Base-by-base conservation (phyloP, 2,113 vertebrate genomes). In the Erythrolamprus reginae region DNA sequence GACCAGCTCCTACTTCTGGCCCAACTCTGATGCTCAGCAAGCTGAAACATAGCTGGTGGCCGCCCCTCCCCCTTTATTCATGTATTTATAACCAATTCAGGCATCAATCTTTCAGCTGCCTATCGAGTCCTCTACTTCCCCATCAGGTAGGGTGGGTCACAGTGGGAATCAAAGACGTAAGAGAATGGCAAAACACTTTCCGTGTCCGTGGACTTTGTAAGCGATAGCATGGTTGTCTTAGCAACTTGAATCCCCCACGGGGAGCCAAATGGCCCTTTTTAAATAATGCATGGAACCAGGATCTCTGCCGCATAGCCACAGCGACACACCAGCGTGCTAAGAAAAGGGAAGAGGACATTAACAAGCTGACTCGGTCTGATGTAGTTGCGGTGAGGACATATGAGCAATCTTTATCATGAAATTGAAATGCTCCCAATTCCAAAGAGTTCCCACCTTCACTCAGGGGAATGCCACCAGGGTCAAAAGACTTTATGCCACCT, bases 141-240 rank as follows among this genome's bases (percentile, higher is more conserved):
- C 21, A 21, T 52, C 45, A 70, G 48, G 90, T 53, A 61, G 92
- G 90, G 91, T 23, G 23, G 0, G 13, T 52, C 70, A 51, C 89
- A 88, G 89, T 38, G 84, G 3, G 84, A 1, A 0, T 38, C 89
- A 82, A 28, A 86, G 52, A 90, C 92, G 92, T 45, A 88, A 95
- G 92, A 90, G 95, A 93, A 96, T 96, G 94, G 58, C 93, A 91
- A 89, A 90, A 92, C 17, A 48, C 90, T 86, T 91, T 93, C 89
- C 92, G 38, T 47, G 92, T 92, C 94, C 95, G 95, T 5, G 89
- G 93, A 26, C 89, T 48, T 48, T 3, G 77, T 23, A 84, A 92
- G 92, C 38, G 86, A 77, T 88, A 90, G 89, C 93, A 82, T 93
- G 0, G 96, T 96, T 95, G 96, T 95, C 96, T 84, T 96, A 95